phyloP scores from a whole-genome alignment of 2,888 invertebrate species.

The Epinotia nisella region DNA sequence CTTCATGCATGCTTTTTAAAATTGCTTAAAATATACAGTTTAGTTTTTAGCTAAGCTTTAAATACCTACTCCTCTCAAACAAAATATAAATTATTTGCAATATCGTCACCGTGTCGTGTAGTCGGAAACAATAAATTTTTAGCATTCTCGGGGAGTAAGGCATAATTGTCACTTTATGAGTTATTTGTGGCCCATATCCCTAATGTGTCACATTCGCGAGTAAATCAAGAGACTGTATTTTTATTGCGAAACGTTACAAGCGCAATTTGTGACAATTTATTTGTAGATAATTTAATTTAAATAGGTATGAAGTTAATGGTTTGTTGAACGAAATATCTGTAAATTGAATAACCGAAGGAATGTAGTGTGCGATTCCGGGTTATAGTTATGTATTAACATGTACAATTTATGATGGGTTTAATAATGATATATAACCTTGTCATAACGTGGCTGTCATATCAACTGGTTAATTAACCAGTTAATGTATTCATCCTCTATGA shows the following conservation, averaged over 20 bases:
- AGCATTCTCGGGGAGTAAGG: conserved; percentile 60
- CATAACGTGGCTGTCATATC: too few relatives aligned
- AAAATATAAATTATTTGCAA: conserved; percentile 34
- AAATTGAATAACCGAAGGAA: neutral
- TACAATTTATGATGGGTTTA: too few relatives aligned
- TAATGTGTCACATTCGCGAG: conserved; percentile 63
- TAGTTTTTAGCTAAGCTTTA: neutral
- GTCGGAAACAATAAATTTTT: conserved; percentile 77
- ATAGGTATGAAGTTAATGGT: conserved; percentile 43
- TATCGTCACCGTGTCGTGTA: conserved; percentile 55
- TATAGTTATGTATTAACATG: too few relatives aligned
- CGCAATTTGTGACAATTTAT: conserved; percentile 47
- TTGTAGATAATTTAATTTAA: conserved; percentile 46
- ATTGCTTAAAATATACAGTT: too few relatives aligned
- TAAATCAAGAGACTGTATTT: conserved; percentile 56
- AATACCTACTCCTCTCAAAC: neutral
- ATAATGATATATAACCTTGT: too few relatives aligned
- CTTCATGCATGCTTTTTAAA: too few relatives aligned
- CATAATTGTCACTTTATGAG: conserved; percentile 75
- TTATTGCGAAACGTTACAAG: conserved; percentile 44
- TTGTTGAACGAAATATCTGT: conserved; percentile 32
- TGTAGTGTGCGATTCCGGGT: neutral
- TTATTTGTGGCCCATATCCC: conserved; percentile 64
- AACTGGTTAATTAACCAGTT: too few relatives aligned
- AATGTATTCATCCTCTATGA: too few relatives aligned